phyloP scores from a whole-genome alignment of 2,797 vertebrate species.

The Galago senegalensis region DNA sequence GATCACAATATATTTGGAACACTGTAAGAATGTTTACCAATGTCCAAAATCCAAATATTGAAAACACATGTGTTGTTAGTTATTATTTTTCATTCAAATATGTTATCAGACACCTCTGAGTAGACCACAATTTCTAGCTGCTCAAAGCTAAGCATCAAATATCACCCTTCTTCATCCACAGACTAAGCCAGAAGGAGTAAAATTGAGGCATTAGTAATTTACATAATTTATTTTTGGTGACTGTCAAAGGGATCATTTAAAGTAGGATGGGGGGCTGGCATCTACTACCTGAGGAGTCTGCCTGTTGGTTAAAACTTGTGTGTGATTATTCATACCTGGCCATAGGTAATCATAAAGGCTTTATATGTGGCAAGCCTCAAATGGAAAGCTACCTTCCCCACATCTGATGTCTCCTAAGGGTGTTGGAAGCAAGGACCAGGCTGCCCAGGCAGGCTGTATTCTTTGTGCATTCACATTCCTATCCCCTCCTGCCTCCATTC shows the following conservation, averaged over 20 bases:
- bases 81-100: constrained; percentile 17
- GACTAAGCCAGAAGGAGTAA: background rate
- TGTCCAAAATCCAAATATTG: background rate
- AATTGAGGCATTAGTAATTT: background rate
- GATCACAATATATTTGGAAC: background rate
- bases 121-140: background rate
- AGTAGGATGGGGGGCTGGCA: background rate
- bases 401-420: rapidly evolving
- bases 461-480: background rate
- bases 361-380: background rate
- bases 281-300: background rate
- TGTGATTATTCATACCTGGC: background rate
- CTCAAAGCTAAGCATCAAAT: background rate
- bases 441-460: too few relatives aligned
- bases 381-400: background rate
- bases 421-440: background rate
- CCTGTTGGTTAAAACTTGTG: background rate
- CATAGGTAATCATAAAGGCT: background rate
- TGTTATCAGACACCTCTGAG: background rate
- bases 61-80: background rate
- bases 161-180: background rate
- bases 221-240: background rate
- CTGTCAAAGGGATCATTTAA: background rate
- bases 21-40: background rate
- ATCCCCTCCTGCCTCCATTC: background rate